A percentile compares a stretch with the other conserved stretches of the same genome.
Evolutionary conservation across 2,888 invertebrate species (phyloP).

Genomic region (Axea sp.): DNA sequence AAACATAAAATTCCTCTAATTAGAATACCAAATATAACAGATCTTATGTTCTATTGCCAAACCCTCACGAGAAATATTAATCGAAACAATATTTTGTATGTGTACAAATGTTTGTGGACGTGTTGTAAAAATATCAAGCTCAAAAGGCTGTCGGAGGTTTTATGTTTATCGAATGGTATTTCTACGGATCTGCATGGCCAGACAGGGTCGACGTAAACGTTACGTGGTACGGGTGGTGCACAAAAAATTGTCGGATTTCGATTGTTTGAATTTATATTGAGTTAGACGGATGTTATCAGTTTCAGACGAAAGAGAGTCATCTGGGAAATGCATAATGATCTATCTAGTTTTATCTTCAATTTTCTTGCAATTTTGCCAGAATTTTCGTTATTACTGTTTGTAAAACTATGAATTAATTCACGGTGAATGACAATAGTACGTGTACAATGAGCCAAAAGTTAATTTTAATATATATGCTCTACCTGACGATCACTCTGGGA

Average conservation of each 20-base stretch:
- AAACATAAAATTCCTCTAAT: too few species aligned
- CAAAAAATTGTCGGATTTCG: conserved; percentile 20
- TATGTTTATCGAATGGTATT: conserved; percentile 23
- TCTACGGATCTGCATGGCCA: conserved; percentile 25
- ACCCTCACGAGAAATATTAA: too few species aligned
- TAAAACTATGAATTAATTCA: conserved; percentile 9
- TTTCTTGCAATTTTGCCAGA: too few species aligned
- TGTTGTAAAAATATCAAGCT: conserved; percentile 22
- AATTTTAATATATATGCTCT: conserved; percentile 22
- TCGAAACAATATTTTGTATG: too few species aligned
- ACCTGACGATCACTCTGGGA: conserved; percentile 10
- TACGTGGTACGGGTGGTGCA: neutral
- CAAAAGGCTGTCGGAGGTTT: conserved; percentile 25
- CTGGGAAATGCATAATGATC: conserved; percentile 3
- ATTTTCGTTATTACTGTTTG: conserved; percentile 19
- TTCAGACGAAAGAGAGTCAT: neutral
- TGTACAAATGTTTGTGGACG: conserved; percentile 25
- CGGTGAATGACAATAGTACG: conserved; percentile 25
- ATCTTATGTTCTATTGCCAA: too few species aligned
- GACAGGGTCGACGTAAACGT: conserved; percentile 1
- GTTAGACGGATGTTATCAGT: neutral
- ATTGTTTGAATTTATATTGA: conserved; percentile 42
- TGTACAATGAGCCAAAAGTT: conserved; percentile 11
- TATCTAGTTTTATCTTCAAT: too few species aligned
- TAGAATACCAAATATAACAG: too few species aligned